A percentile compares a stretch with the other conserved stretches of the same genome.
Evolutionary conservation across 1,140 invertebrate species (phyloP).

Genomic region (Neodiprion lecontei): DNA sequence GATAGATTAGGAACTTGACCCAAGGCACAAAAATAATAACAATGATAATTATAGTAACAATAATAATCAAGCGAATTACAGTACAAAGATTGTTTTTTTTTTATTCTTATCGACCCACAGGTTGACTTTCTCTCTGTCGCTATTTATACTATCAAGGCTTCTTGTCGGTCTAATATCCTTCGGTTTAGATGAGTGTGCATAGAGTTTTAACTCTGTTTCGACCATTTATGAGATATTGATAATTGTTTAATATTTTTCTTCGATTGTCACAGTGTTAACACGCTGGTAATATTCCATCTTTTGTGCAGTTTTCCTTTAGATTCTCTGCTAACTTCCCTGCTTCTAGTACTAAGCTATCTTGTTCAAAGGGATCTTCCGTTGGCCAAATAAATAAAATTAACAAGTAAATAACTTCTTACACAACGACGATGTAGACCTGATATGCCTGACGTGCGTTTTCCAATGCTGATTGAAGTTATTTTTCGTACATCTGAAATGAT

Average conservation of each 20-base stretch:
- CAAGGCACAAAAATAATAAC: no score
- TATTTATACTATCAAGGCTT: no score
- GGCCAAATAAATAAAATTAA: no score
- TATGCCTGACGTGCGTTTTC: slow-evolving; percentile 47
- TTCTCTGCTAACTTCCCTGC: background rate
- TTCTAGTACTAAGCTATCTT: background rate
- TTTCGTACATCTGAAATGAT: background rate
- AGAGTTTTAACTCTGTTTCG: no score
- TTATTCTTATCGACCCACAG: background rate
- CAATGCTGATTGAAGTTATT: slow-evolving; percentile 31
- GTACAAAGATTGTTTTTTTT: background rate
- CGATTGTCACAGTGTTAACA: background rate
- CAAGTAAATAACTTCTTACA: slow-evolving; percentile 44
- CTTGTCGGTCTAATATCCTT: no score
- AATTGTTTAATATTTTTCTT: slow-evolving; percentile 9
- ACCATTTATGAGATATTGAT: no score
- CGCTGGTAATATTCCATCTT: background rate
- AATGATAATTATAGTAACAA: no score
- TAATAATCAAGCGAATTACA: background rate
- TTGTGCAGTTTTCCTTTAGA: slow-evolving; percentile 15
- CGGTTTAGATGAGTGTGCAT: no score
- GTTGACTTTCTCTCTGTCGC: no score
- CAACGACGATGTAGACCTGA: slow-evolving; percentile 49
- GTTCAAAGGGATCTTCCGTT: background rate
- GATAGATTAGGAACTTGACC: no score